Evolutionary conservation across 2,113 vertebrate species (phyloP).

Genomic region (Hydrochoerus hydrochaeris): DNA sequence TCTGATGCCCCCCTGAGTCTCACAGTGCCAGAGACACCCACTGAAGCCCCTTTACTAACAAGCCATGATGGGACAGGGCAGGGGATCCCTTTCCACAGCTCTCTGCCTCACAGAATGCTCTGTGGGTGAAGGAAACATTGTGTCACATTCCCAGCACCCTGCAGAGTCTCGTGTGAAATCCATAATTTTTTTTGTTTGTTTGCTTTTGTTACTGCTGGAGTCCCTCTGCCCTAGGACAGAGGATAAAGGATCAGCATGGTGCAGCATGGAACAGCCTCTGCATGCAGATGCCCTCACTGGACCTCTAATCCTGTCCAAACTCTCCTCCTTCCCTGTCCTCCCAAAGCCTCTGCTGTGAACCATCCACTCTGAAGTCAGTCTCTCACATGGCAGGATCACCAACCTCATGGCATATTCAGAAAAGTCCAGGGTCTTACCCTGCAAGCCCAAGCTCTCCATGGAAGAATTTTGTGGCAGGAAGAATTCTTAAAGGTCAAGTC

Average conservation of each 20-base stretch:
- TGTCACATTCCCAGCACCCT: neutral
- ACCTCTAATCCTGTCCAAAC: neutral
- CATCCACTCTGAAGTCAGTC: neutral
- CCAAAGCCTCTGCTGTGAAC: neutral
- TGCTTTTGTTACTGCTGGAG: neutral
- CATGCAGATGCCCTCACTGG: too few species aligned
- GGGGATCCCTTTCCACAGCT: neutral
- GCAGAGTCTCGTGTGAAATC: neutral
- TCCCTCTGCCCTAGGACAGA: neutral
- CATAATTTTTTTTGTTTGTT: neutral
- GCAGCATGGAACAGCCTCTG: neutral
- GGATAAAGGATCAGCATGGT: accelerated
- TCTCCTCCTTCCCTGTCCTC: neutral
- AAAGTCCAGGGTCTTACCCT: neutral
- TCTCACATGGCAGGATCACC: accelerated
- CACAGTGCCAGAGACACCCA: neutral
- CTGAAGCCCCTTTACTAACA: neutral
- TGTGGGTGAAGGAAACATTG: accelerated
- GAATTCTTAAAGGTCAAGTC: conserved; percentile 54
- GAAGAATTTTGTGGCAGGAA: neutral
- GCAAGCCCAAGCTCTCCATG: neutral
- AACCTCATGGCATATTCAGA: neutral
- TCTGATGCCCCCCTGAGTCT: too few species aligned
- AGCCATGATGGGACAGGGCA: neutral
- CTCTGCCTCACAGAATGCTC: neutral